Evolutionary conservation across 2,888 invertebrate species (phyloP), one percentile per base, ranked within the genome.

Genomic region (Dicycla oo): DNA sequence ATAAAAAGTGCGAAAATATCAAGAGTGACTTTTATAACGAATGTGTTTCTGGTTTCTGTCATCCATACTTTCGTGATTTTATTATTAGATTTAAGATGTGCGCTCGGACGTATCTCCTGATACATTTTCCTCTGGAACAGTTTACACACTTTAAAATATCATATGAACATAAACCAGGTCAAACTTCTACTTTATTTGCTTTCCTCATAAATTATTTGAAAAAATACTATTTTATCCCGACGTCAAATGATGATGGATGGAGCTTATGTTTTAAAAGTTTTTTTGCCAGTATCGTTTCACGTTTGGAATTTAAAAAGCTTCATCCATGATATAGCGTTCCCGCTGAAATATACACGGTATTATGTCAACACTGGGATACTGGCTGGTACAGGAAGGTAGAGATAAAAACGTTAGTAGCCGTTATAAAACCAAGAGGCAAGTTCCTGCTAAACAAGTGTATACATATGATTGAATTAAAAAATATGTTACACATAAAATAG

Each of bases 1-100:
- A 78, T 86, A 86, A 86, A 86, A 83, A 74, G 69, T 72, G 81
- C 75, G 74, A 80, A 84, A 81, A 84, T 82, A 86, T 70, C 75
- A 84, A 63, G 64, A 80, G 69, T 58, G 67, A 78, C 70, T 77
- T 80, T 84, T 67, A 78, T 81, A 83, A 71, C 78, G 75, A 77
- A 73, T 81, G 72, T 73, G 81, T 70, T 72, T 81, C 77, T 84
- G 81, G 77, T 84, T 81, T 71, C 63, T 78, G 64, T 82, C 73
- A 51, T 77, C 63, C 66, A 82, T 74, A 71, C 64, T 58, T 72
- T 71, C 63, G 66, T 57, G 58, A n/a, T 67, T 54, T 68, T 85
- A 85, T 82, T 85, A 81, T 85, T 85, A 84, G 84, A 74, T 79
- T 80, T 70, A 63, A 73, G 58, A 69, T 45, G 40, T 63, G 64